Evolutionary conservation across 2,113 vertebrate species (phyloP).

Genomic region (Triplophysa rosa): DNA sequence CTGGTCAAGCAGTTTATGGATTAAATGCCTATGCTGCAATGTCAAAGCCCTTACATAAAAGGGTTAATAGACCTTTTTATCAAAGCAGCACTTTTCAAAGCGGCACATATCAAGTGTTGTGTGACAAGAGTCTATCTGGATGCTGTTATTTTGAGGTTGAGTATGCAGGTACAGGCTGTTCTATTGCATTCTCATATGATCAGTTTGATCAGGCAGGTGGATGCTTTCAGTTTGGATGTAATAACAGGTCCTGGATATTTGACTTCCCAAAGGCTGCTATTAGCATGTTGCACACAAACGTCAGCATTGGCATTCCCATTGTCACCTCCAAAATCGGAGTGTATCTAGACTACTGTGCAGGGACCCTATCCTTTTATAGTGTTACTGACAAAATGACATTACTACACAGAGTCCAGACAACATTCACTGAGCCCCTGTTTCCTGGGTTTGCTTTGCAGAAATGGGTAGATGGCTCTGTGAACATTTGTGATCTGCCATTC

Average conservation of each 20-base stretch:
- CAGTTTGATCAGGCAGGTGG: background rate
- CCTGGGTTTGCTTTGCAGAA: conserved; percentile 28
- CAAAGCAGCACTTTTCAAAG: no score
- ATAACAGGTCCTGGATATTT: conserved; percentile 39
- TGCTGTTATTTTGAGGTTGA: conserved; percentile 33
- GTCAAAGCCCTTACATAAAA: no score
- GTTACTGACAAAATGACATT: conserved; percentile 40
- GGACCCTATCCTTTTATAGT: conserved; percentile 33
- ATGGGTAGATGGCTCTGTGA: background rate
- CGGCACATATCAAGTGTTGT: conserved; percentile 9
- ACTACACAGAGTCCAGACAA: conserved; percentile 36
- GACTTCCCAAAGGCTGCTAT: background rate
- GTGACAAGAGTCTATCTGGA: background rate
- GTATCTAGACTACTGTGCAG: conserved; percentile 24
- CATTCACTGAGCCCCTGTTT: conserved; percentile 19
- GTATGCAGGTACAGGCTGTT: background rate
- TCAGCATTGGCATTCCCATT: background rate
- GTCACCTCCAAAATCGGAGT: conserved; percentile 34
- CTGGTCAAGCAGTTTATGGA: no score
- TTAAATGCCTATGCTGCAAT: no score
- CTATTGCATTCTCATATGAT: background rate
- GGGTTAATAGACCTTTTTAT: no score
- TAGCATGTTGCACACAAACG: background rate
- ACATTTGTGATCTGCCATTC: background rate
- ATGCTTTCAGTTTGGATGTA: background rate